Evolutionary conservation across 2,113 vertebrate genomes (phyloP).

Genomic region (Pagrus major): DNA sequence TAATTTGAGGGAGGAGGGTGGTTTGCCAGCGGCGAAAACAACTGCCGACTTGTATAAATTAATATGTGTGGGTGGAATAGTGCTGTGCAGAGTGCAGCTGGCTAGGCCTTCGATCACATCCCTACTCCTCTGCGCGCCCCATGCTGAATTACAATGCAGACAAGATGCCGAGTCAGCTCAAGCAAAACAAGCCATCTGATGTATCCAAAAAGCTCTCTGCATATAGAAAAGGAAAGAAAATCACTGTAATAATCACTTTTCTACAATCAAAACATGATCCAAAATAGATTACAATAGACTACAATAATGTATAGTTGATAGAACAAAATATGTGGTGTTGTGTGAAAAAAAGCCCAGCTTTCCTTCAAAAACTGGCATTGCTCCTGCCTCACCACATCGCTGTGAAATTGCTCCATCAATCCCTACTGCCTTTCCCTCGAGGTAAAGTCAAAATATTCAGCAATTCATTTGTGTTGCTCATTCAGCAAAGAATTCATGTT

Average conservation of each 20-base stretch:
- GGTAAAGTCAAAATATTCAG: conserved; percentile 66
- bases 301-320: not conserved
- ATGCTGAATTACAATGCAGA: conserved; percentile 66
- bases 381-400: conserved; percentile 34
- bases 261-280: not conserved
- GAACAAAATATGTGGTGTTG: not conserved
- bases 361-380: conserved; percentile 4
- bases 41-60: conserved; percentile 55
- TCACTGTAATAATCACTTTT: conserved; percentile 11
- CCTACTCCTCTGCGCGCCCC: conserved; percentile 43
- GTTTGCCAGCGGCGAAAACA: conserved; percentile 54
- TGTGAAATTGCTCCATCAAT: conserved; percentile 69
- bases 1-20: conserved; percentile 48
- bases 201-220: conserved; percentile 20
- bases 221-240: conserved; percentile 6
- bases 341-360: conserved; percentile 5
- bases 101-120: conserved; percentile 58
- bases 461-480: conserved; percentile 65
- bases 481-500: conserved; percentile 66
- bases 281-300: not conserved
- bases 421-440: conserved; percentile 38
- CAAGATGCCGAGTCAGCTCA: conserved; percentile 70
- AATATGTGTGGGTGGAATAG: conserved; percentile 42
- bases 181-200: conserved; percentile 51
- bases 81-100: conserved; percentile 59